phyloP scores from a whole-genome alignment of 1,140 invertebrate species.

The Megalopta genalis region DNA sequence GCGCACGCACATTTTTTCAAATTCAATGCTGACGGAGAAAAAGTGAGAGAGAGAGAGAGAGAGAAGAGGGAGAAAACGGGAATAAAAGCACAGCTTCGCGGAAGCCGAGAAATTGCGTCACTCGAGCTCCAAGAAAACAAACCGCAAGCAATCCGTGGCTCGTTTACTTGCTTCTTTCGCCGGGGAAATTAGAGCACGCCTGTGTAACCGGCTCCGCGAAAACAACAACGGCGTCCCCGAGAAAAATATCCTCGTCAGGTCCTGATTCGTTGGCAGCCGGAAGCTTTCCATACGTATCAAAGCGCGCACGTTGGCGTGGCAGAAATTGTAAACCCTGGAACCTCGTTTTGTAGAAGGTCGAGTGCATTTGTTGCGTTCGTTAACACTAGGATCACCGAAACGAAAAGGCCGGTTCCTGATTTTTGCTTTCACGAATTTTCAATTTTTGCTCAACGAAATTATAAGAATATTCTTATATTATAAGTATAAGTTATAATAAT shows the following conservation, averaged over 20 bases:
- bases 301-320: background rate
- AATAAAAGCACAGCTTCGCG: background rate
- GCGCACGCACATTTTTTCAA: background rate
- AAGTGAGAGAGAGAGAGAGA: no score
- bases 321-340: background rate
- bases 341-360: no score
- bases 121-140: background rate
- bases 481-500: no score
- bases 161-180: background rate
- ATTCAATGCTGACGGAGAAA: background rate
- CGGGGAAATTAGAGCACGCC: background rate
- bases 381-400: no score
- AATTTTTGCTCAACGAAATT: no score
- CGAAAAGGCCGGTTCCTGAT: no score
- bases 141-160: constrained; percentile 4
- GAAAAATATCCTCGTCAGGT: background rate
- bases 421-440: no score
- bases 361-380: no score
- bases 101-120: constrained; percentile 2
- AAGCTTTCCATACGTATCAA: background rate
- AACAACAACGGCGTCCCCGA: background rate
- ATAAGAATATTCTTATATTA: no score
- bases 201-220: background rate
- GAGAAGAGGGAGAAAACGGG: background rate
- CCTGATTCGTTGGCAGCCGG: background rate